phyloP scores from a whole-genome alignment of 1,140 invertebrate species.

The Camponotus pennsylvanicus region DNA sequence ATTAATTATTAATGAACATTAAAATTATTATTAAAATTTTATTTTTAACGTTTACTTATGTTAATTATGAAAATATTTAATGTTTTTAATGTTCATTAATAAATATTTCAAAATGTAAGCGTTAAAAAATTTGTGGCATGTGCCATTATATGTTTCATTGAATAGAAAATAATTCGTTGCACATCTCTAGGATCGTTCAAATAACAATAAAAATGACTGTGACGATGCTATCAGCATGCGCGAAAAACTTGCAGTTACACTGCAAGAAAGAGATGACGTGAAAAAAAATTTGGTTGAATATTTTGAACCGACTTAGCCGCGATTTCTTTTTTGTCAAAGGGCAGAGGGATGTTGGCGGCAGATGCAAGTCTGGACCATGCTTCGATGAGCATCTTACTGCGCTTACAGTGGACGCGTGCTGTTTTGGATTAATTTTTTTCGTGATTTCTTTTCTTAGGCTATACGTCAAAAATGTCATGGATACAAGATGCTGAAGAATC shows the following conservation, averaged over 20 bases:
- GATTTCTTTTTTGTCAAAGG: constrained; percentile 62
- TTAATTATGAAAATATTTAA: no score
- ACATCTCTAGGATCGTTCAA: not conserved
- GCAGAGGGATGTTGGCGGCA: constrained; percentile 58
- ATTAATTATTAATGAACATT: no score
- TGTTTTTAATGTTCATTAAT: no score
- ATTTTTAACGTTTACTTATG: no score
- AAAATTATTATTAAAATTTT: no score
- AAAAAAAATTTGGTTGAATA: constrained; percentile 63
- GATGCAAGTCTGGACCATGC: constrained; percentile 70
- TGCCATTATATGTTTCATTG: not conserved
- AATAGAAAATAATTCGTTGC: constrained; percentile 16
- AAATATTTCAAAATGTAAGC: not conserved
- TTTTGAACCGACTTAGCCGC: constrained; percentile 73
- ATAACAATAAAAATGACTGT: constrained; percentile 28
- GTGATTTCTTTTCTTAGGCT: not conserved
- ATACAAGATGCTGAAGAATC: not conserved
- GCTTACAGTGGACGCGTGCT: constrained; percentile 72
- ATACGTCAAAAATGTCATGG: not conserved
- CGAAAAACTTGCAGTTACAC: constrained; percentile 20
- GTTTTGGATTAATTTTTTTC: constrained; percentile 75
- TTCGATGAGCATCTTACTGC: constrained; percentile 64
- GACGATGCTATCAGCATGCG: constrained; percentile 46
- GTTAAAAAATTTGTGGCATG: not conserved
- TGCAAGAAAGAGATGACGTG: constrained; percentile 29